Conservation (phyloP, 2,888 invertebrate species). For the Fragum fragum region DNA sequence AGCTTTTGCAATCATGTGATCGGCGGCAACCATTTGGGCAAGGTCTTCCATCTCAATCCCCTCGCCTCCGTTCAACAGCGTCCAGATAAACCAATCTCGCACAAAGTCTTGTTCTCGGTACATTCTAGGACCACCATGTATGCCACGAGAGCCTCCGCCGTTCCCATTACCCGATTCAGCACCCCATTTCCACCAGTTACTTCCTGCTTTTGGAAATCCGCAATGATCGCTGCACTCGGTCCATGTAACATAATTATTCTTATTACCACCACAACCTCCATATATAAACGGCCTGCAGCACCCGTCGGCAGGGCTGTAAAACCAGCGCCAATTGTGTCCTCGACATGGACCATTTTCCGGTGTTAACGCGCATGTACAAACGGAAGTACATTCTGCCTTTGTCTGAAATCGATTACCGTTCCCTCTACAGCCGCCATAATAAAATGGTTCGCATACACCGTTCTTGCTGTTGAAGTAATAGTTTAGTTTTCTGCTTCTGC, state of each 20-base stretch:
- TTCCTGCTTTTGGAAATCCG: conserved; percentile 48
- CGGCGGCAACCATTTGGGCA: conserved; percentile 37
- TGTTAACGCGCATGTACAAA: conserved; percentile 54
- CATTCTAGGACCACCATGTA: background rate
- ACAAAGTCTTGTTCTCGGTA: conserved; percentile 51
- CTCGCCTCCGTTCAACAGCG: conserved; percentile 38
- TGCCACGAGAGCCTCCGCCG: background rate
- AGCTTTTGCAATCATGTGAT: conserved; percentile 16
- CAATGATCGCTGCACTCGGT: conserved; percentile 54
- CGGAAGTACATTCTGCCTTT: conserved; percentile 35
- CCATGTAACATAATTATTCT: conserved; percentile 55
- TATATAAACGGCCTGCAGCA: conserved; percentile 62
- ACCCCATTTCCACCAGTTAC: conserved; percentile 59
- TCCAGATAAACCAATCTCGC: conserved; percentile 57
- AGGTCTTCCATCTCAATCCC: conserved; percentile 53
- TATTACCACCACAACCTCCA: conserved; percentile 67
- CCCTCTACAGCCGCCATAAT: conserved; percentile 92
- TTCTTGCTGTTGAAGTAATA: conserved; percentile 93
- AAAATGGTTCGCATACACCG: conserved; percentile 92
- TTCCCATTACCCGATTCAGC: conserved; percentile 32
- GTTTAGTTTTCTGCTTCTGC: conserved; percentile 87
- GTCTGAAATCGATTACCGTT: conserved; percentile 93
- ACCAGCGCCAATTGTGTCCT: conserved; percentile 57
- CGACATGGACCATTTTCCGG: conserved; percentile 65
- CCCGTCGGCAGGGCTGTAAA: conserved; percentile 58